Evolutionary conservation across 2,113 vertebrate species (phyloP), one percentile per base, ranked within the genome.

Genomic region (Cyprinus carpio): DNA sequence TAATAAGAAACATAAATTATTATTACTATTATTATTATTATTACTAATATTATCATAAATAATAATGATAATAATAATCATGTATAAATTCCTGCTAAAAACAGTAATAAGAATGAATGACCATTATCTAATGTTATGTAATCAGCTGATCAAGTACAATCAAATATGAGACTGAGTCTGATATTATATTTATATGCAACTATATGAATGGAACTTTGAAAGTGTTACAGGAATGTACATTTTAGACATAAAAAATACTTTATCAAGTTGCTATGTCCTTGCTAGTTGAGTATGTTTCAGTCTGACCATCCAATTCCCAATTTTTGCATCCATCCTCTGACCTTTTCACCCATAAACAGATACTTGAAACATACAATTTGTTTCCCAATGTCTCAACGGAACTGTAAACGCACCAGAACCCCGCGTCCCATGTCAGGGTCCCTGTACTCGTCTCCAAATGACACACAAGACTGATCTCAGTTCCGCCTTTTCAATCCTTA

Each of bases 381-480:
- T 46, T 46, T 46, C 80, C 80, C 34, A 46, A 2, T 9, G 16
- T 82, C 64, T 69, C 80, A 2, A 51, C 0, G 64, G 43, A 69
- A 31, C 11, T 18, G 15, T 31, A 49, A 65, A 81, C 37, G 34
- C 13, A 65, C 25, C 60, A 29, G 43, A 82, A 82, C 80, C 40
- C 40, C 34, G 1, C 25, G 43, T 12, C 37, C 27, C 31, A 69
- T 77, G 62, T 77, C 78, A 82, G 71, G 77, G 60, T 81, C 76
- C 27, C 43, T 40, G 12, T 27, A 65, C 78, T 40, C 34, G 6
- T 62, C 56, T 79, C n/a, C 7, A 79, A 79, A 79, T 71, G 43
- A 76, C 40, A 75, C 82, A 80, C 7, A 72, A 27, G 43, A 51
- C 23, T 23, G 62, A 69, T 80, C 58, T 46, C 75, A 15, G n/a